Percentiles rank a stretch among this genome's conserved stretches.
Conservation (phyloP, 1,140 invertebrate genomes). For the Thaumetopoea pityocampa region DNA sequence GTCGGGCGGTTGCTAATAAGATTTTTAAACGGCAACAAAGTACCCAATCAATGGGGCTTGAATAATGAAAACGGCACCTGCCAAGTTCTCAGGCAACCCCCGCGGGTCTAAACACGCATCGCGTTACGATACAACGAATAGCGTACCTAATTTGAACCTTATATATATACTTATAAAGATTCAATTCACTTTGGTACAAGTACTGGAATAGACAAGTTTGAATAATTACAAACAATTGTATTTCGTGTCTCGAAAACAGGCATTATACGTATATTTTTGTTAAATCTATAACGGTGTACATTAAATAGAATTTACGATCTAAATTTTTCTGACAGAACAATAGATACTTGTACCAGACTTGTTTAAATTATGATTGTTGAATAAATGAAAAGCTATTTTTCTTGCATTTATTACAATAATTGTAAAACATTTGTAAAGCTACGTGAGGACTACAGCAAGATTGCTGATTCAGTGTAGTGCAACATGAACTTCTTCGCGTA, state of each 20-base stretch:
- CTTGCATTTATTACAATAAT: too few species aligned
- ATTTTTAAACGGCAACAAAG: slow-evolving; percentile 75
- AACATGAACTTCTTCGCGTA: too few species aligned
- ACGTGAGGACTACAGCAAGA: too few species aligned
- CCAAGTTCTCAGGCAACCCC: slow-evolving; percentile 61
- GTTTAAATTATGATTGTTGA: too few species aligned
- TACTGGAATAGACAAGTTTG: slow-evolving; percentile 47
- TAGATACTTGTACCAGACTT: too few species aligned
- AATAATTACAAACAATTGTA: slow-evolving; percentile 62
- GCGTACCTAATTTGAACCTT: slow-evolving; percentile 37
- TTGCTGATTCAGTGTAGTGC: too few species aligned
- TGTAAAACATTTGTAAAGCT: too few species aligned
- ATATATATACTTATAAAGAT: slow-evolving; percentile 26
- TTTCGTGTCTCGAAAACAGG: slow-evolving; percentile 43
- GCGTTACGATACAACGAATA: slow-evolving; percentile 27
- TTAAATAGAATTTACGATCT: slow-evolving; percentile 1
- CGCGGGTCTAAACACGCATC: slow-evolving; percentile 58
- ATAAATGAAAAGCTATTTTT: too few species aligned
- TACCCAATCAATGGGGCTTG: slow-evolving; percentile 74
- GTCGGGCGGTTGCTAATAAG: slow-evolving; percentile 70
- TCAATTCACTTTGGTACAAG: slow-evolving; percentile 18
- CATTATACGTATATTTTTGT: slow-evolving; percentile 33
- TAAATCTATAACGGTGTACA: neutral
- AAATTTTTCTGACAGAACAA: too few species aligned
- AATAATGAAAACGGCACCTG: slow-evolving; percentile 74